Conservation (phyloP, 2,888 invertebrate species). For the Myathropa florea region DNA sequence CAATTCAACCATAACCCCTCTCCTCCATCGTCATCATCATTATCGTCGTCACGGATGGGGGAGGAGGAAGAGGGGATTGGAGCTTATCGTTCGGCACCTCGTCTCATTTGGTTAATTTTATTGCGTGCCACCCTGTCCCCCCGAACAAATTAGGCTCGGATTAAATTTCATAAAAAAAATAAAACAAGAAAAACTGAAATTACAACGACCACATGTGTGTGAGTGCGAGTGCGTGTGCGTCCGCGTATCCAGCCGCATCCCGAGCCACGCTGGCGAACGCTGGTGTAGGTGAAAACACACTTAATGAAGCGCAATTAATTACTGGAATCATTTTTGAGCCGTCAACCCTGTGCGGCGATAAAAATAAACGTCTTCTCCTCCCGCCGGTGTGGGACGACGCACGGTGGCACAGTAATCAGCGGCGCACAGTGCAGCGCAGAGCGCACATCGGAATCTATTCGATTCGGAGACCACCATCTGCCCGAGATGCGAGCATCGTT, state of each 20-base stretch:
- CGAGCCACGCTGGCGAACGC: not conserved
- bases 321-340: constrained; percentile 32
- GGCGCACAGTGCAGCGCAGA: no score
- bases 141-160: constrained; percentile 46
- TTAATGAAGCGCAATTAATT: constrained; percentile 65
- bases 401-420: not conserved
- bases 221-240: not conserved
- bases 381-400: not conserved
- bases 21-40: not conserved
- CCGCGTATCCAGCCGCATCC: not conserved
- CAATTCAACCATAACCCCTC: not conserved
- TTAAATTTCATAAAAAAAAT: constrained; percentile 58
- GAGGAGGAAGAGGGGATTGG: not conserved
- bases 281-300: constrained; percentile 27
- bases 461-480: constrained; percentile 20
- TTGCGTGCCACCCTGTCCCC: not conserved
- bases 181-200: not conserved
- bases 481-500: not conserved
- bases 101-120: constrained; percentile 67
- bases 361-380: constrained; percentile 50
- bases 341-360: constrained; percentile 38
- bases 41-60: not conserved
- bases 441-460: not conserved
- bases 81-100: constrained; percentile 57
- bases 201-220: constrained; percentile 1